Conservation (phyloP, 1,140 invertebrate genomes). For the Carcinoscorpius rotundicauda region DNA sequence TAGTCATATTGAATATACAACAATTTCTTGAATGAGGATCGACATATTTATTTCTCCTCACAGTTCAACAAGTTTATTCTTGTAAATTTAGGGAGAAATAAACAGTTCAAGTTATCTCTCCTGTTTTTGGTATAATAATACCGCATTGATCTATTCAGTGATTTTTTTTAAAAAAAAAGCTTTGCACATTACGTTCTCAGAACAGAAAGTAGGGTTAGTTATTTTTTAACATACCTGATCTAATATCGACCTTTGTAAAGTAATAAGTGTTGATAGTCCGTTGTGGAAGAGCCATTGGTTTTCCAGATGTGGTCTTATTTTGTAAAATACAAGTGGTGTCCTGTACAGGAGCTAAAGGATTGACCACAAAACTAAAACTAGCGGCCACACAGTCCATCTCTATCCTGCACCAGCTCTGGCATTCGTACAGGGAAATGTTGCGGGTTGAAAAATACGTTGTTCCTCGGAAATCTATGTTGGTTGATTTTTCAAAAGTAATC, state of each 20-base stretch:
- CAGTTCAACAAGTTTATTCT: too few species aligned
- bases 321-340: slow-evolving; percentile 84
- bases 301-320: slow-evolving; percentile 67
- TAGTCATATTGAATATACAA: too few species aligned
- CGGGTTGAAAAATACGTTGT: slow-evolving; percentile 83
- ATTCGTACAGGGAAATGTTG: slow-evolving; percentile 83
- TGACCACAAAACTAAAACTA: slow-evolving; percentile 80
- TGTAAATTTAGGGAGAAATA: too few species aligned
- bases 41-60: too few species aligned
- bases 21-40: too few species aligned
- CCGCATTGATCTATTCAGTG: too few species aligned
- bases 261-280: slow-evolving; percentile 84
- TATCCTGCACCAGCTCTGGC: slow-evolving; percentile 85
- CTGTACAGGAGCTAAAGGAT: slow-evolving; percentile 77
- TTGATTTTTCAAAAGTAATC: slow-evolving; percentile 83
- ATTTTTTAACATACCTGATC: slow-evolving; percentile 47
- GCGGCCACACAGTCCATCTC: slow-evolving; percentile 81
- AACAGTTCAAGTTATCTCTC: too few species aligned
- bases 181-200: too few species aligned
- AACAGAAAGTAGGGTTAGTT: too few species aligned
- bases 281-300: slow-evolving; percentile 56
- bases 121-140: too few species aligned
- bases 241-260: slow-evolving; percentile 82
- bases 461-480: slow-evolving; percentile 76
- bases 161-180: too few species aligned